phyloP scores from a whole-genome alignment of 2,888 invertebrate species.

The Andrena dorsata region DNA sequence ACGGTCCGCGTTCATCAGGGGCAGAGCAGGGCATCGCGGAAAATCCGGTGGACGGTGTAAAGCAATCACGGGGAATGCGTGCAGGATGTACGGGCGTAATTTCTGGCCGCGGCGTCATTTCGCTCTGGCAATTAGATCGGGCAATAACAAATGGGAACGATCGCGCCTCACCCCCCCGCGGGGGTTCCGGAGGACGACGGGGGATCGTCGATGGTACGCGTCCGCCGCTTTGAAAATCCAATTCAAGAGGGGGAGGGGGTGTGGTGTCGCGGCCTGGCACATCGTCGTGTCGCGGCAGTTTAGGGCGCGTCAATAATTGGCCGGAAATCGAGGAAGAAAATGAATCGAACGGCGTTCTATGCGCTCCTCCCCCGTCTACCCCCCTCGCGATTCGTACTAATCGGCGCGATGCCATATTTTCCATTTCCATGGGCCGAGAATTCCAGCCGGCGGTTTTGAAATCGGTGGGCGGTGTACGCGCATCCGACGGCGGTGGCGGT shows the following conservation, averaged over 20 bases:
- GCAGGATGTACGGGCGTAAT: slow-evolving; percentile 72
- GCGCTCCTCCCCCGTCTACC: background rate
- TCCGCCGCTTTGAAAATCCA: slow-evolving; percentile 67
- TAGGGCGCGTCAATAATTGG: slow-evolving; percentile 67
- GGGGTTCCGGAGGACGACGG: slow-evolving; percentile 14
- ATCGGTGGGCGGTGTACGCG: slow-evolving; percentile 13
- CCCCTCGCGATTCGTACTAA: slow-evolving; percentile 23
- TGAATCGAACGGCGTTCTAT: slow-evolving; percentile 66
- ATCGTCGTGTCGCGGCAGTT: slow-evolving; percentile 39
- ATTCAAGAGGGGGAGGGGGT: slow-evolving; percentile 52
- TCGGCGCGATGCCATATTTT: slow-evolving; percentile 1
- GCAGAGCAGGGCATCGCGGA: slow-evolving; percentile 2
- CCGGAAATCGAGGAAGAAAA: slow-evolving; percentile 75
- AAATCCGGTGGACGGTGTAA: slow-evolving; percentile 50
- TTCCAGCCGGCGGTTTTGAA: slow-evolving; percentile 26
- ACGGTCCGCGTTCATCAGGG: slow-evolving; percentile 24
- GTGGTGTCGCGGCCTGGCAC: slow-evolving; percentile 3
- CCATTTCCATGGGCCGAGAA: background rate
- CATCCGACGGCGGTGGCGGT: slow-evolving; percentile 6
- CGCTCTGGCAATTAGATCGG: slow-evolving; percentile 78
- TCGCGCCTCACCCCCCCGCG: slow-evolving; percentile 27
- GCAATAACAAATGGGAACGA: slow-evolving; percentile 77
- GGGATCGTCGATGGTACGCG: slow-evolving; percentile 33
- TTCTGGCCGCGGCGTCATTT: slow-evolving; percentile 78
- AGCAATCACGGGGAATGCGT: slow-evolving; percentile 70